These are phyloP conservation scores for Coreius guichenoti DNA, from an alignment of 2,797 vertebrate genomes.

Conservation along the genomic window DNA sequence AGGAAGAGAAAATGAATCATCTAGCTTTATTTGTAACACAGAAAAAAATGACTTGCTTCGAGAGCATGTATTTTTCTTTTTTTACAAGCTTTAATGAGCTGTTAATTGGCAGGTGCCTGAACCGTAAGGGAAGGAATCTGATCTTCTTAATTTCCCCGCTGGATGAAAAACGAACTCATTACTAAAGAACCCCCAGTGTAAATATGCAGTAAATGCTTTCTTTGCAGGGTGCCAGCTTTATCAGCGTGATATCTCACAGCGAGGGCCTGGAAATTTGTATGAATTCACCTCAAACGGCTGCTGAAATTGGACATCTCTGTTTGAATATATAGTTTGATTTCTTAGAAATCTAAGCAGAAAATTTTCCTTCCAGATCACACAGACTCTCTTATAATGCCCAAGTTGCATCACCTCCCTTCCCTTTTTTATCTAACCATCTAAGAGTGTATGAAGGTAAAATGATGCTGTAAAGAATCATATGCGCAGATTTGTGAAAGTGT, in stretches of 20 bases:
- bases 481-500: too few species aligned
- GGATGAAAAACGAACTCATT: not conserved
- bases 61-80: not conserved
- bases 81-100: conserved; percentile 13
- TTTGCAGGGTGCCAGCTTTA: conserved; percentile 1
- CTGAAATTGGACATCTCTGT: conserved; percentile 18
- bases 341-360: not conserved
- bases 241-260: conserved; percentile 17
- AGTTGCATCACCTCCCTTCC: not conserved
- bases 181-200: not conserved
- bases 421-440: not conserved
- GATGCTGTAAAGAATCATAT: too few species aligned
- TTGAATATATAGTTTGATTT: conserved; percentile 1
- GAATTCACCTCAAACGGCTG: not conserved
- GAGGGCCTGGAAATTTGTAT: not conserved
- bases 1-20: not conserved
- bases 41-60: not conserved
- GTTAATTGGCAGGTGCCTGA: conserved; percentile 24
- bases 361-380: conserved; percentile 17
- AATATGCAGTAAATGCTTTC: not conserved
- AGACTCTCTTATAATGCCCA: not conserved
- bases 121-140: not conserved
- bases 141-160: conserved; percentile 1
- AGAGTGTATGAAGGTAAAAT: not conserved
- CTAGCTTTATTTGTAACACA: not conserved